Percentiles rank a stretch among this genome's conserved stretches.
phyloP scores from a whole-genome alignment of 1,140 invertebrate species.

The Drosophila rhopaloa region DNA sequence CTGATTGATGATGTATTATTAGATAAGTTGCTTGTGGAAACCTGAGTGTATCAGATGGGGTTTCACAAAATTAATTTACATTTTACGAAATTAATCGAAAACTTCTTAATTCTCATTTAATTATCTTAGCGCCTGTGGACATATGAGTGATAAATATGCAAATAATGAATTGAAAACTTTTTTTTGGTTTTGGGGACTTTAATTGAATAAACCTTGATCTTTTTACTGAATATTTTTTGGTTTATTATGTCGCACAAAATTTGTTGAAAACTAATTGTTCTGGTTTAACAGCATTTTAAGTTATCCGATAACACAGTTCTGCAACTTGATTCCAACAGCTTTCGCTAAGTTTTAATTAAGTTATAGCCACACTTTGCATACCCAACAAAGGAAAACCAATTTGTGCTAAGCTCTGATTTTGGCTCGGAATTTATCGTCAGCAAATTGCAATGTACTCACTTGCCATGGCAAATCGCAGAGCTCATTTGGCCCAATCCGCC shows the following conservation, averaged over 20 bases:
- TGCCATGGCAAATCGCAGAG: conserved; percentile 28
- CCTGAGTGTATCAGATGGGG: conserved; percentile 7
- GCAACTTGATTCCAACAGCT: conserved; percentile 22
- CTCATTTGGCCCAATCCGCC: conserved; percentile 19
- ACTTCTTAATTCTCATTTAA: conserved; percentile 13
- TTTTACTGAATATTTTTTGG: background rate
- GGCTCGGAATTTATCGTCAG: conserved; percentile 20
- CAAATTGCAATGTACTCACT: conserved; percentile 24
- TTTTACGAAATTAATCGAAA: conserved; percentile 2
- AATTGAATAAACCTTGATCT: background rate
- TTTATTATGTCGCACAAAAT: background rate
- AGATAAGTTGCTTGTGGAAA: conserved; percentile 10
- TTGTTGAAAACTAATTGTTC: background rate
- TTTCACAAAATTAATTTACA: conserved; percentile 28
- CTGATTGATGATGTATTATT: conserved; percentile 33
- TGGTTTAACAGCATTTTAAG: background rate
- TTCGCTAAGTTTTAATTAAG: conserved; percentile 33
- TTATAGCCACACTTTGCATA: conserved; percentile 21
- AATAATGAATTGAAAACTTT: background rate
- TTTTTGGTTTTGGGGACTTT: no score
- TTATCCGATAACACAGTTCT: conserved; percentile 13
- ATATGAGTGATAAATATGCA: conserved; percentile 2
- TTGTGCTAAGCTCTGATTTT: conserved; percentile 30
- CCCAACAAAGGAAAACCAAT: conserved; percentile 27
- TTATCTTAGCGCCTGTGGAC: background rate